Conservation (phyloP, 2,888 invertebrate species). For the Icerya purchasi region DNA sequence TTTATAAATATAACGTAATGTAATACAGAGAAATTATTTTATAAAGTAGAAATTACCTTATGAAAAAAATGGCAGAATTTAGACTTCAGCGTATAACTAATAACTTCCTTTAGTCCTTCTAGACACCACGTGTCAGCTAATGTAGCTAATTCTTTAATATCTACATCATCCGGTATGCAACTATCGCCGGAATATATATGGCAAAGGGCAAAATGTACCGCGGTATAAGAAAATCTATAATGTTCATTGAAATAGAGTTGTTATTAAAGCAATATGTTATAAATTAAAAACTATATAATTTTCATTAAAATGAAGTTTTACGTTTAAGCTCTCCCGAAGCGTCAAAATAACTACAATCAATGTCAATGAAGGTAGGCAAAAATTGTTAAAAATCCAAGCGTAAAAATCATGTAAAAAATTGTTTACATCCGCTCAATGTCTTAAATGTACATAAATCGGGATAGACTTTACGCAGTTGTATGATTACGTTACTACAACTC, state of each 20-base stretch:
- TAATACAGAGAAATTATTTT: conserved; percentile 1
- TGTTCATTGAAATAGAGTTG: neutral
- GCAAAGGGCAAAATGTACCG: conserved; percentile 74
- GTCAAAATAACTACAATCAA: too few relatives aligned
- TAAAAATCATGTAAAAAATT: neutral
- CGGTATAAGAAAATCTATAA: conserved; percentile 53
- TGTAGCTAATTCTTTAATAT: conserved; percentile 66
- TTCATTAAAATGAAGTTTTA: too few relatives aligned
- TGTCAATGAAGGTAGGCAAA: too few relatives aligned
- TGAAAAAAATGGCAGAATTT: conserved; percentile 90
- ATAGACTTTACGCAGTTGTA: too few relatives aligned
- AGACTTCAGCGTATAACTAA: conserved; percentile 62
- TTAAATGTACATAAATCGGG: too few relatives aligned
- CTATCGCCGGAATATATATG: conserved; percentile 87
- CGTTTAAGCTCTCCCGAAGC: too few relatives aligned
- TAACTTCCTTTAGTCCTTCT: conserved; percentile 79
- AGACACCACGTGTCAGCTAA: conserved; percentile 73
- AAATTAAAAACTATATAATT: neutral
- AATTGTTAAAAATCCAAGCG: neutral
- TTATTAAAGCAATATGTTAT: neutral
- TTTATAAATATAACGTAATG: too few relatives aligned
- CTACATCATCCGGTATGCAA: conserved; percentile 65
- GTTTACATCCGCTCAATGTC: too few relatives aligned
- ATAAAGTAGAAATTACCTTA: conserved; percentile 32
- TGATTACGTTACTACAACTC: too few relatives aligned